Percentiles rank a stretch among this genome's conserved stretches.
These are phyloP conservation scores for Plagodis pulveraria DNA, from an alignment of 2,888 invertebrate genomes.

Conservation along the genomic window DNA sequence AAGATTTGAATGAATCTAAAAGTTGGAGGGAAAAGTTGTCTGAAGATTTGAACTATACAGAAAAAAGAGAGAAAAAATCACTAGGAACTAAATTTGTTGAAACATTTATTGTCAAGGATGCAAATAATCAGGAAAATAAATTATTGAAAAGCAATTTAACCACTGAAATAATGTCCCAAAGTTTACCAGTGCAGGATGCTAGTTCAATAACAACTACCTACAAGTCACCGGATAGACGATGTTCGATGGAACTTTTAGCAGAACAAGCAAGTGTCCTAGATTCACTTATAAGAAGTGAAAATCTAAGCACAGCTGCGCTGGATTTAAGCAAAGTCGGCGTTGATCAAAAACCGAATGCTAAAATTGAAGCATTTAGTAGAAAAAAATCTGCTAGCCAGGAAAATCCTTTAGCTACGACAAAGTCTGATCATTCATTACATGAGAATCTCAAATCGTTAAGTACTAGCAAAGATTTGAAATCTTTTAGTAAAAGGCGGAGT, in stretches of 20 bases:
- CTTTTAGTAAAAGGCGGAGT: constrained; percentile 59
- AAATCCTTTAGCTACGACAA: constrained; percentile 68
- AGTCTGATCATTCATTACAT: constrained; percentile 78
- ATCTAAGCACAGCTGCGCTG: constrained; percentile 74
- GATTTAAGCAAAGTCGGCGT: constrained; percentile 76
- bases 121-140: constrained; percentile 61
- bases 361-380: constrained; percentile 42
- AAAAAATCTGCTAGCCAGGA: constrained; percentile 46
- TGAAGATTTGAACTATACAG: constrained; percentile 81
- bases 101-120: constrained; percentile 89
- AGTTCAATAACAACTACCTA: constrained; percentile 35
- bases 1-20: constrained; percentile 38
- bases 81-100: constrained; percentile 91
- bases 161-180: constrained; percentile 31
- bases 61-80: constrained; percentile 86
- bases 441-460: constrained; percentile 58
- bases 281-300: constrained; percentile 80
- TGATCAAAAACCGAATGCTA: constrained; percentile 42
- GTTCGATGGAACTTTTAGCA: constrained; percentile 83
- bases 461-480: constrained; percentile 45
- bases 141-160: constrained; percentile 27
- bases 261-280: constrained; percentile 84
- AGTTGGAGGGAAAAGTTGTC: constrained; percentile 87
- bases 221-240: constrained; percentile 75
- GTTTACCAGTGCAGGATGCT: constrained; percentile 30